phyloP scores from a whole-genome alignment of 2,113 vertebrate genomes.

The Eretmochelys imbricata region DNA sequence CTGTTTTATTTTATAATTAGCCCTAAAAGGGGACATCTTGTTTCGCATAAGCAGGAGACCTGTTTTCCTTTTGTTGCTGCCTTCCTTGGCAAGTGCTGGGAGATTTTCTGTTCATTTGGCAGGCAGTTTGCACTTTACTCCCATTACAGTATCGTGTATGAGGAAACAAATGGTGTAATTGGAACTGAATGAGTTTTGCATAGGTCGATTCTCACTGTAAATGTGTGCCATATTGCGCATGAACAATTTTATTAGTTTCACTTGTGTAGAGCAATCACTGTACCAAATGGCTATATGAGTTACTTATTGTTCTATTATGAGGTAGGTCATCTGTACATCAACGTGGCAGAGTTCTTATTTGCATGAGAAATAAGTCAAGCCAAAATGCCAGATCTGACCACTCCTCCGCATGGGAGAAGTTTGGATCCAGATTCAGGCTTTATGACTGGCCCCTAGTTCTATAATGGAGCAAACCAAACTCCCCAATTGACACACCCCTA shows the following conservation, averaged over 20 bases:
- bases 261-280: rapidly evolving
- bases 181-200: background rate
- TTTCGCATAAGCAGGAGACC: background rate
- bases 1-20: background rate
- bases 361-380: background rate
- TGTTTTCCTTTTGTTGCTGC: background rate
- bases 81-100: background rate
- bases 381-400: background rate
- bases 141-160: background rate
- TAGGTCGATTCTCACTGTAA: rapidly evolving
- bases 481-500: background rate
- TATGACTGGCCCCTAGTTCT: background rate
- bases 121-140: background rate
- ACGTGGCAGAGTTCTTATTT: background rate
- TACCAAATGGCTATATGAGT: background rate
- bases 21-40: background rate
- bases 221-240: background rate
- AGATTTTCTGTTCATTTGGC: background rate
- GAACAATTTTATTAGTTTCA: rapidly evolving
- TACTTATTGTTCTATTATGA: background rate
- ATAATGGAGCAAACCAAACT: background rate
- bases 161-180: background rate
- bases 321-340: rapidly evolving
- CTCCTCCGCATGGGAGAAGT: background rate
- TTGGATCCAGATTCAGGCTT: background rate